Evolutionary conservation across 2,113 vertebrate species (phyloP), one percentile per base, ranked within the genome.

Genomic region (Cebidichthys violaceus): DNA sequence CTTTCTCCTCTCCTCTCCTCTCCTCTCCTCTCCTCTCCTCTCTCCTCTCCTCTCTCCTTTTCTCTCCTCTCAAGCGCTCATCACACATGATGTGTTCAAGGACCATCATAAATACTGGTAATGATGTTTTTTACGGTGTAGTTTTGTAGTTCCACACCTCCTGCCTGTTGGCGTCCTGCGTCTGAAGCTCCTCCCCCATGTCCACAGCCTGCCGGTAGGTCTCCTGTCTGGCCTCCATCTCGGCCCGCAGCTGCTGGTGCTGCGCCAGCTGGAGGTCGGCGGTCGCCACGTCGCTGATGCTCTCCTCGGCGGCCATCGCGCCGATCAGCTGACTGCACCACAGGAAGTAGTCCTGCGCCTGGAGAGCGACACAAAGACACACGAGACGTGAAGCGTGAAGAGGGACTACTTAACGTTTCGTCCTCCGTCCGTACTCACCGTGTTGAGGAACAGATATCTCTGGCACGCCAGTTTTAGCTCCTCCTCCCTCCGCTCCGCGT

Each of bases 191-290:
- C 72, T 96, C 92, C 10, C 96, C 97, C 60, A 96, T 79, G 84
- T 90, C 89, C 67, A 93, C 0, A 0, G 94, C 92, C 2, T 50
- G 93, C 4, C 85, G 88, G 39, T 95, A 95, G 3, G 93, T 94
- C 70, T 96, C 94, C 70, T 96, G 94, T 17, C 86, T 85, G 39
- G 95, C 94, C 72, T 96, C 93, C 13, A 97, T 96, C 91, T 97
- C 94, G 1, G 95, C 93, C 92, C 93, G 92, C 2, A 99, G 94
- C 82, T 96, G 94, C 37, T 95, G 96, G 68, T 97, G 97, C 73
- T 94, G 90, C 0, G 88, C 92, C 45, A 96, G 92, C 77, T 94
- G 94, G 45, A 96, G 90, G 41, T 88, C 92, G 33, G 93, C 93
- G 0, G 94, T 94, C n/a, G 92, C 85, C 59, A 95, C 89, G 43